A percentile compares a stretch with the other conserved stretches of the same genome.
Evolutionary conservation across 2,797 vertebrate genomes (phyloP).

Genomic region (Sorex maritimensis): DNA sequence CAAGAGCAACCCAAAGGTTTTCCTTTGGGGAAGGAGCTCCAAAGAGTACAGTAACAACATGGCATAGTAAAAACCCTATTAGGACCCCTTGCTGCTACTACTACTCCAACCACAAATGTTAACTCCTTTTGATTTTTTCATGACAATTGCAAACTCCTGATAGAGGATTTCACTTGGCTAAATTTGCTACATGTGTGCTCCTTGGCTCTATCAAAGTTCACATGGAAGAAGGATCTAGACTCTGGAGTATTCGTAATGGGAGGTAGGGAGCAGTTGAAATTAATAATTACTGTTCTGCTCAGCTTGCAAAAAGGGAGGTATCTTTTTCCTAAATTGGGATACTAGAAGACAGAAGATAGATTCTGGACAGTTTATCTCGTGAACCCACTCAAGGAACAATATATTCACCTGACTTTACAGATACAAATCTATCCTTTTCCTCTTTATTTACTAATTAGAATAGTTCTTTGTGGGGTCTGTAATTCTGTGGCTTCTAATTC

Average conservation of each 20-base stretch:
- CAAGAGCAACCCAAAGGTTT: background rate
- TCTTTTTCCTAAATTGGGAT: background rate
- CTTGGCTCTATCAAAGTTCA: background rate
- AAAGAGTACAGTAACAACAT: background rate
- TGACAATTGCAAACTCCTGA: slow-evolving; percentile 9
- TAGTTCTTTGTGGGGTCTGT: background rate
- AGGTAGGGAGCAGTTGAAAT: background rate
- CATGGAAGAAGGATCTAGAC: background rate
- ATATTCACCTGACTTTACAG: slow-evolving; percentile 9
- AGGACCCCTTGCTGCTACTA: background rate
- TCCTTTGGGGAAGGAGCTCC: background rate
- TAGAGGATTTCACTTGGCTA: background rate
- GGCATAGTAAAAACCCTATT: background rate
- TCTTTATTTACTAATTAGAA: background rate
- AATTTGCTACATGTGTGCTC: background rate
- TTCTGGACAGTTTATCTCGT: slow-evolving; percentile 10
- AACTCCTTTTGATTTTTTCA: slow-evolving; percentile 27
- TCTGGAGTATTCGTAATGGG: background rate
- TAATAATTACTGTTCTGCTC: background rate
- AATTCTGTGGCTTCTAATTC: background rate
- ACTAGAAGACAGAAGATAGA: background rate
- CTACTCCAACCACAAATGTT: background rate
- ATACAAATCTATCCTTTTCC: background rate
- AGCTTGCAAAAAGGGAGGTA: background rate
- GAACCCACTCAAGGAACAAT: background rate